Evolutionary conservation across 1,140 invertebrate genomes (phyloP), one percentile per base, ranked within the genome.

Genomic region (Ericerus pela): DNA sequence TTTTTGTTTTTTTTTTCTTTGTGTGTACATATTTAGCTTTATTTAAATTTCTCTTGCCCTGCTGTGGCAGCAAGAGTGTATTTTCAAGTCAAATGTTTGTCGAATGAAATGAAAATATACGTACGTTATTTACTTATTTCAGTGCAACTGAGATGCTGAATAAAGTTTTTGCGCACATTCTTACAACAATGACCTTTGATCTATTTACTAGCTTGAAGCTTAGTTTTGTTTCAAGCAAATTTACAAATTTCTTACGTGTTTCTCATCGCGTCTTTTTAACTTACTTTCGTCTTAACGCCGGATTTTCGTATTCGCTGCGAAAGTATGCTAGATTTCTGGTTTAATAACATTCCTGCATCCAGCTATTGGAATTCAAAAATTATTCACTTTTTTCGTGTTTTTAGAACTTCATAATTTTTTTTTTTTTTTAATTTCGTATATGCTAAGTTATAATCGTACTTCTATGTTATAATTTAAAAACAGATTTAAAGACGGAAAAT

Each of bases 401-500:
- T 47, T 47, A 47, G 41, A 24, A 47, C 26, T 47, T 47, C 26
- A 47, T 47, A 24, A n/a, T n/a, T n/a, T n/a, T 47, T 16, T 47
- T 47, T 47, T 47, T 47, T 47, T 24, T 47, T 47, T 47, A 47
- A 47, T 47, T 47, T 47, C 26, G 41, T 47, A 16, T 41, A 47
- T 4, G 41, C 41, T 47, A 47, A 47, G 41, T 47, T 47, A 24
- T 47, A 47, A 47, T 47, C 41, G 22, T 47, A 47, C 41, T 47
- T 38, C 18, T 47, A 47, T 47, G 41, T 47, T 47, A 47, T 47
- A 47, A 47, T 47, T 47, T 47, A 16, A 47, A 47, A 47, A 47
- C 20, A 24, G 41, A 47, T 24, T 16, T 10, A 33, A 33, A 33
- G 30, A 33, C 8, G n/a, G n/a, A 41, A 47, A 14, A 47, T 47